Evolutionary conservation across 2,113 vertebrate species (phyloP), one percentile per base, ranked within the genome.

Genomic region (Ctenomys sociabilis): DNA sequence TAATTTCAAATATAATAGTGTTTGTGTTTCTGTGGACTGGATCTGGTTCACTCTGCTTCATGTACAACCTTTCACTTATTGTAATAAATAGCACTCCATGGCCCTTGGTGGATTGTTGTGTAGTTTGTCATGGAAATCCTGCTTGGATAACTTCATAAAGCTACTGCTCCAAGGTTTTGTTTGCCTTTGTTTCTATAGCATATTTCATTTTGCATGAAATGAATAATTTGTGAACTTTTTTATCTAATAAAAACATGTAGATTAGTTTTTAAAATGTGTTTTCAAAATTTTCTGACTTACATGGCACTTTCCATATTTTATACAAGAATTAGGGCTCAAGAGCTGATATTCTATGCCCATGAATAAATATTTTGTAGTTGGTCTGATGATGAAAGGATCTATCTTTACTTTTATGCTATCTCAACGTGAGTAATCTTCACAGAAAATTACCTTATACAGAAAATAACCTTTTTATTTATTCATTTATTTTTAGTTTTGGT

Each of bases 191-290:
- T 90, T 91, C 45, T 91, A 11, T 73, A 45, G 70, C 3, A 57
- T 57, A 57, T 57, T 49, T 85, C 1, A 54, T 83, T 88, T 92
- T 61, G 19, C 70, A 28, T 68, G 26, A 96, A 96, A 85, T 10
- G 13, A 77, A 6, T 63, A 57, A 19, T 70, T 75, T 91, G 6
- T 95, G 9, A 40, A 87, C 19, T 59, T 94, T 19, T 59, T 43
- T 22, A 66, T 68, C 16, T 90, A 35, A 68, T n/a, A 72, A 21
- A 85, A 93, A 75, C 40, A 5, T 21, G 59, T 84, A 5, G 1
- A 84, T 83, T 85, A 84, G 85, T 59, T 94, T 94, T 83, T 9
- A 68, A 94, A 89, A n/a, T 93, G 1, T 32, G 3, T 84, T 93
- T 77, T 64, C 3, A 89, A 66, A 94, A 82, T 81, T 30, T 17